Evolutionary conservation across 2,113 vertebrate species (phyloP).

Genomic region (Motacilla tschutschensis): DNA sequence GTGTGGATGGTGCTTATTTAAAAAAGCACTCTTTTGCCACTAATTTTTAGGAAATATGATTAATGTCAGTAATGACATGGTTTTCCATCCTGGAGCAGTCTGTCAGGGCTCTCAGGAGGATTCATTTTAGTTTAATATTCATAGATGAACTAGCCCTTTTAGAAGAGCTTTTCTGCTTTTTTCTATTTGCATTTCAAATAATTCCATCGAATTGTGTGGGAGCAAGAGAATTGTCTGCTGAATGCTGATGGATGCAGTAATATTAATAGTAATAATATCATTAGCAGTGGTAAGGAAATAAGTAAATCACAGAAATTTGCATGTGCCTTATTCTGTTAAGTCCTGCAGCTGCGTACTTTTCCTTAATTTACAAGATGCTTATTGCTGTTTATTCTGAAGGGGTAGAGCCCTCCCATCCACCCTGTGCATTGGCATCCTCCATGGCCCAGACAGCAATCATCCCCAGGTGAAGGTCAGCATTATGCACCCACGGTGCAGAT

Average conservation of each 20-base stretch:
- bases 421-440: neutral
- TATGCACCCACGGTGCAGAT: neutral
- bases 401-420: neutral
- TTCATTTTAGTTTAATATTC: slow-evolving; percentile 25
- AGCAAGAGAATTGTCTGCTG: neutral
- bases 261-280: neutral
- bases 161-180: neutral
- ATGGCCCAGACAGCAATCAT: neutral
- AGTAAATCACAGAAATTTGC: neutral
- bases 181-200: slow-evolving; percentile 36
- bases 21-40: neutral
- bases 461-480: neutral
- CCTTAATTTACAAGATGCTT: neutral
- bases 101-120: neutral
- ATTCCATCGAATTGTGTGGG: neutral
- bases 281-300: neutral
- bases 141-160: neutral
- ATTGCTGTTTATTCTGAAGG: neutral
- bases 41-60: neutral
- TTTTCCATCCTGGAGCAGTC: slow-evolving; percentile 10
- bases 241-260: neutral
- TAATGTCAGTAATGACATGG: neutral
- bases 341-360: neutral
- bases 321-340: neutral
- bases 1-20: neutral